phyloP scores from a whole-genome alignment of 2,888 invertebrate genomes.

The Eupithecia vulgata region DNA sequence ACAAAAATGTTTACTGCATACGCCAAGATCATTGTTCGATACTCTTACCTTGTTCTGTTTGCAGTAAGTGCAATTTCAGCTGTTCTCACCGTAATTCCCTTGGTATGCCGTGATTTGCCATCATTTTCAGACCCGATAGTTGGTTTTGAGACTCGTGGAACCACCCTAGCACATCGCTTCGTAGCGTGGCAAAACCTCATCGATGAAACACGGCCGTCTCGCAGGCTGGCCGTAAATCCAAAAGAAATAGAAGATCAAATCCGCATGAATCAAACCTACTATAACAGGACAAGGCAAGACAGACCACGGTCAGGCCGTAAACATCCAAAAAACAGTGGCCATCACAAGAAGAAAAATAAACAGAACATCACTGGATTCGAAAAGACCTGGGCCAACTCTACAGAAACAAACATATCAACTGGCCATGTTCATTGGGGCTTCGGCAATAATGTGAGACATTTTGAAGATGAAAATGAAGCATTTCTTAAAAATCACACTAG shows the following conservation, averaged over 20 bases:
- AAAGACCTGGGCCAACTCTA: conserved; percentile 56
- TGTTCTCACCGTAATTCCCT: conserved; percentile 71
- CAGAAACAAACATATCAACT: conserved; percentile 64
- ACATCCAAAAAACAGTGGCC: conserved; percentile 68
- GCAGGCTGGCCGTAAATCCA: conserved; percentile 89
- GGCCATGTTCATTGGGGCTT: conserved; percentile 83
- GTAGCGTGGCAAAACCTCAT: conserved; percentile 94
- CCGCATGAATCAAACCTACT: conserved; percentile 74
- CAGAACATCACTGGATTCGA: conserved; percentile 63
- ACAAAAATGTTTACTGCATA: conserved; percentile 77
- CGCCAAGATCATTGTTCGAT: conserved; percentile 79
- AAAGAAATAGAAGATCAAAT: conserved; percentile 84
- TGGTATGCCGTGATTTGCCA: conserved; percentile 81
- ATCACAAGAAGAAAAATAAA: conserved; percentile 67
- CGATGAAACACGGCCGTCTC: conserved; percentile 88
- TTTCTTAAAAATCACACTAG: conserved; percentile 81
- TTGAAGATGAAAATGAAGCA: conserved; percentile 81
- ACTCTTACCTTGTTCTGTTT: conserved; percentile 75
- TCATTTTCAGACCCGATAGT: conserved; percentile 94
- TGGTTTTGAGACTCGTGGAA: conserved; percentile 97
- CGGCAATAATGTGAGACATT: conserved; percentile 82
- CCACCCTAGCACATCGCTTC: conserved; percentile 90
- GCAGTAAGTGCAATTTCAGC: conserved; percentile 70
- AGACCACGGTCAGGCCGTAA: conserved; percentile 68
- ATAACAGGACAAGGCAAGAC: conserved; percentile 63